Percentiles rank a stretch among this genome's conserved stretches.
These are phyloP conservation scores for Leptogaster cylindrica DNA, from an alignment of 2,888 invertebrate genomes.

Conservation along the genomic window DNA sequence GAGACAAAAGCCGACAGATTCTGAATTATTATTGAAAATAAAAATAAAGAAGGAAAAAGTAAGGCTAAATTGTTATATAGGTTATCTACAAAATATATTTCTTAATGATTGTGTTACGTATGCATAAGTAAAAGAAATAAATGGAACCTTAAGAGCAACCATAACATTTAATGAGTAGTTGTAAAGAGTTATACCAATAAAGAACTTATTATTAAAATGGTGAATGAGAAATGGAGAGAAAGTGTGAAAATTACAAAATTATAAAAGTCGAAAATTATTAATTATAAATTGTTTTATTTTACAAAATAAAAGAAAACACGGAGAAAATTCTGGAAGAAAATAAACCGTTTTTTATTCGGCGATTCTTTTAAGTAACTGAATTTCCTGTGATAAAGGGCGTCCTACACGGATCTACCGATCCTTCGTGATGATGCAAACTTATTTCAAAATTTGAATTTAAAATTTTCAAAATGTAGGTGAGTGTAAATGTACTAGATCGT, in stretches of 20 bases:
- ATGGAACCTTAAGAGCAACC: neutral
- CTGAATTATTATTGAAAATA: neutral
- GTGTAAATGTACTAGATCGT: no score
- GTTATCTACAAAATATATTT: constrained; percentile 13
- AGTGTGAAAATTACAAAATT: constrained; percentile 20
- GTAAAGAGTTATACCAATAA: constrained; percentile 16
- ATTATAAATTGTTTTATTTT: constrained; percentile 17
- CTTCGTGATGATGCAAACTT: no score
- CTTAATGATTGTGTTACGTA: constrained; percentile 24
- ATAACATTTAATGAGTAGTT: constrained; percentile 12
- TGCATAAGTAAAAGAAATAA: neutral
- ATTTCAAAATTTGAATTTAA: no score
- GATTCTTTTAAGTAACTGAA: no score
- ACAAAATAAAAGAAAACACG: constrained; percentile 9
- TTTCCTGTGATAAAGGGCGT: no score
- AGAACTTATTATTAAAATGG: neutral
- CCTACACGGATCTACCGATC: no score
- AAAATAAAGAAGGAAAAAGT: neutral
- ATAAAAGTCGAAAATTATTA: constrained; percentile 5
- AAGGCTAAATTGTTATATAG: constrained; percentile 24
- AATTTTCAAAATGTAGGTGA: no score
- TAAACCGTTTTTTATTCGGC: no score
- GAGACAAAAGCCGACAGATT: neutral
- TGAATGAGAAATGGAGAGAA: neutral
- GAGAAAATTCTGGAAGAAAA: constrained; percentile 2